Conservation (phyloP, 1,140 invertebrate species). For the Ericerus pela region DNA sequence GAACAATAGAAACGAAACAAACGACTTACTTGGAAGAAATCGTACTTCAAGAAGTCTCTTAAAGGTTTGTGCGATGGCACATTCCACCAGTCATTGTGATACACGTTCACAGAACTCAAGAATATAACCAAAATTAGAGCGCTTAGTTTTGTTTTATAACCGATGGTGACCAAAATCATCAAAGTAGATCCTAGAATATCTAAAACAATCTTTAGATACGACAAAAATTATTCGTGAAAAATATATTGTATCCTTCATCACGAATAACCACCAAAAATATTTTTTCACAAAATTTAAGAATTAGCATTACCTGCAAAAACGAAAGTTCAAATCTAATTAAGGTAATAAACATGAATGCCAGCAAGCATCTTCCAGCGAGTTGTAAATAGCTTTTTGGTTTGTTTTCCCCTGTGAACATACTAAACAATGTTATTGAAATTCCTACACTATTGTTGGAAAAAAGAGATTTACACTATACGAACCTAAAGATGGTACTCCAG, state of each 20-base stretch:
- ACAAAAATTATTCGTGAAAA: too few species aligned
- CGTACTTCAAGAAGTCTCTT: constrained; percentile 98
- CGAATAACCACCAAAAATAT: too few species aligned
- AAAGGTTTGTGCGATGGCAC: constrained; percentile 88
- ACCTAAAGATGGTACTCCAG: constrained; percentile 89
- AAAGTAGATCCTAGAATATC: constrained; percentile 84
- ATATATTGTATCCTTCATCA: too few species aligned
- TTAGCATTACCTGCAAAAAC: constrained; percentile 72
- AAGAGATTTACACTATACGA: constrained; percentile 17
- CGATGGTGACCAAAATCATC: constrained; percentile 92
- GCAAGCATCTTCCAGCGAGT: constrained; percentile 80
- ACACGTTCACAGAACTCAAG: constrained; percentile 81
- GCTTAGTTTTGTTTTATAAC: constrained; percentile 96
- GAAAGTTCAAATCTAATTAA: constrained; percentile 84
- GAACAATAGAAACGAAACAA: background rate
- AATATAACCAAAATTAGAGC: constrained; percentile 85
- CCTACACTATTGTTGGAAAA: background rate
- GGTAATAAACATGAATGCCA: constrained; percentile 99
- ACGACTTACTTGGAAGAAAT: constrained; percentile 89
- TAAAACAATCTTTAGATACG: constrained; percentile 55
- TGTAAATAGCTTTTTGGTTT: constrained; percentile 96
- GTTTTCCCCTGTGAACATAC: constrained; percentile 53
- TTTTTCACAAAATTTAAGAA: too few species aligned
- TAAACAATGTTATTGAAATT: background rate
- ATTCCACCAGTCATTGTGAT: constrained; percentile 96